Conservation (phyloP, 1,140 invertebrate species). For the Megalopta genalis region DNA sequence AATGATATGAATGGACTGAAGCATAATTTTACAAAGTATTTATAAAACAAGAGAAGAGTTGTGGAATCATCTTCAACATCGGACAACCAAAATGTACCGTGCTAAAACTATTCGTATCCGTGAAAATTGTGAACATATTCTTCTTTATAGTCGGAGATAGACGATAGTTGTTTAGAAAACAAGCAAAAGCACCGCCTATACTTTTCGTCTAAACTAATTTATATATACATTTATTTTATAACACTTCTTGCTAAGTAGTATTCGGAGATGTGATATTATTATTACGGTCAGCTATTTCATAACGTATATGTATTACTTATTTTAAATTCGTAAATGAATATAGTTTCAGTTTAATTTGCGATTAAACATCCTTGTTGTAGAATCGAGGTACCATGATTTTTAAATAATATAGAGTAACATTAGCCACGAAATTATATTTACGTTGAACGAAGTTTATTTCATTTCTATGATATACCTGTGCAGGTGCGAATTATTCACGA, state of each 20-base stretch:
- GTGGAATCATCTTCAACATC: slow-evolving; percentile 41
- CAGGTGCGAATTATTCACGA: slow-evolving; percentile 2
- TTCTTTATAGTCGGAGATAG: slow-evolving; percentile 33
- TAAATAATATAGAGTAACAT: slow-evolving; percentile 37
- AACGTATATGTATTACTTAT: slow-evolving; percentile 48
- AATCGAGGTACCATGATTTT: slow-evolving; percentile 28
- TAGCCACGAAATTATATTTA: neutral
- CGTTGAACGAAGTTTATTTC: neutral
- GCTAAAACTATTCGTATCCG: slow-evolving; percentile 17
- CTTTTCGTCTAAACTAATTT: slow-evolving; percentile 73
- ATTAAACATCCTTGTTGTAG: slow-evolving; percentile 19
- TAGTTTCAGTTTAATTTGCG: slow-evolving; percentile 45
- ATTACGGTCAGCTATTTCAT: slow-evolving; percentile 49
- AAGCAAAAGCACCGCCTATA: slow-evolving; percentile 69
- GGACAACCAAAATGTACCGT: slow-evolving; percentile 22
- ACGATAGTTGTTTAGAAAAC: slow-evolving; percentile 63
- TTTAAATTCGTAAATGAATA: slow-evolving; percentile 33
- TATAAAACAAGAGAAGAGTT: slow-evolving; percentile 57
- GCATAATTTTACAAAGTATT: slow-evolving; percentile 60
- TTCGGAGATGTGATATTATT: slow-evolving; percentile 74
- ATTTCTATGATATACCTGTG: neutral
- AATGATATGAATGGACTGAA: slow-evolving; percentile 46
- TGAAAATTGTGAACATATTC: slow-evolving; percentile 20
- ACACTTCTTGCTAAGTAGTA: slow-evolving; percentile 66
- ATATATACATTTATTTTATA: slow-evolving; percentile 71